Evolutionary conservation across 2,113 vertebrate species (phyloP).

Genomic region (Barbus barbus): DNA sequence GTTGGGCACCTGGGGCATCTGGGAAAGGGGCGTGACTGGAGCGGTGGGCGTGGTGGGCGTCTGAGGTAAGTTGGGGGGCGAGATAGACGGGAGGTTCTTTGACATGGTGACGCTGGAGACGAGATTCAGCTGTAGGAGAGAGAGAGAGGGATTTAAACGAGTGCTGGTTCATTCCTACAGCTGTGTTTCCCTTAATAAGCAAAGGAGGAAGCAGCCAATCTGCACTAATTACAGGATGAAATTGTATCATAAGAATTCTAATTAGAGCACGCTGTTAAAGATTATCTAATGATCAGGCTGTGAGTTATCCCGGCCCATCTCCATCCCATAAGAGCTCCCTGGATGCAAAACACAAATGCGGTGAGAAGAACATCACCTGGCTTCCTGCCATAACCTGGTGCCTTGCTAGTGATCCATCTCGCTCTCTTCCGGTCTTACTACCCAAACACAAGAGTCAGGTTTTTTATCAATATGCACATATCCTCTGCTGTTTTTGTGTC

Average conservation of each 20-base stretch:
- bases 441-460: constrained; percentile 37
- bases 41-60: constrained; percentile 98
- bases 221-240: constrained; percentile 98
- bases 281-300: constrained; percentile 96
- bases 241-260: constrained; percentile 99
- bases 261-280: constrained; percentile 96
- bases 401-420: constrained; percentile 13
- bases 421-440: constrained; percentile 48
- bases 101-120: constrained; percentile 99
- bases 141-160: too few relatives aligned
- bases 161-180: constrained; percentile 86
- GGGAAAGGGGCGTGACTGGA: constrained; percentile 95
- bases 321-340: constrained; percentile 63
- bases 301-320: constrained; percentile 87
- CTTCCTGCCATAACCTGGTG: constrained; percentile 9
- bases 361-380: constrained; percentile 64
- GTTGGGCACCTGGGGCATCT: constrained; percentile 97
- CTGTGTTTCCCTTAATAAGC: constrained; percentile 96
- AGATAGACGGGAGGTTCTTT: constrained; percentile 96
- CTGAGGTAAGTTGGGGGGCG: constrained; percentile 98
- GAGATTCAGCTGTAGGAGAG: constrained; percentile 91
- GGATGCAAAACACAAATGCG: constrained; percentile 24
- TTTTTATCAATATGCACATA: constrained; percentile 70
- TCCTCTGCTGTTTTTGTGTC: constrained; percentile 59
- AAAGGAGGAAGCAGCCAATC: constrained; percentile 94